A percentile compares a stretch with the other conserved stretches of the same genome.
Conservation (phyloP, 2,797 vertebrate species). For the Melanogrammus aeglefinus region DNA sequence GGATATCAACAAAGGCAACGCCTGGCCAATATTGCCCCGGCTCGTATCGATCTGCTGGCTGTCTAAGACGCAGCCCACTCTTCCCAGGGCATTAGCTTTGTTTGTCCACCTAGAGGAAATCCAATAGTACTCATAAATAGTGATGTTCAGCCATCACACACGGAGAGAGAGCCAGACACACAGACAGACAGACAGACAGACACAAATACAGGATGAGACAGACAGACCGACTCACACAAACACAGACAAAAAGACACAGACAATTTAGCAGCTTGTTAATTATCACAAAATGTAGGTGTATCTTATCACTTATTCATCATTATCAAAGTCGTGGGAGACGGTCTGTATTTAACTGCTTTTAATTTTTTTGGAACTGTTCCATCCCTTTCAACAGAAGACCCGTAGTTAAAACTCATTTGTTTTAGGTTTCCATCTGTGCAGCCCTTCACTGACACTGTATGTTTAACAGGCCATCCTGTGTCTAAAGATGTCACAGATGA, state of each 20-base stretch:
- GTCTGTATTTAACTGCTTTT: background rate
- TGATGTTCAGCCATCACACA: constrained; percentile 42
- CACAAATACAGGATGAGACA: background rate
- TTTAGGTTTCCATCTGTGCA: background rate
- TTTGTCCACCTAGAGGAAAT: constrained; percentile 63
- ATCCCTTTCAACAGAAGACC: constrained; percentile 6
- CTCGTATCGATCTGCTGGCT: constrained; percentile 63
- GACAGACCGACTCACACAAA: background rate
- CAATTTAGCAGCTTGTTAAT: background rate
- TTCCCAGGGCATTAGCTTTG: constrained; percentile 51
- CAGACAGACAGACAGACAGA: background rate
- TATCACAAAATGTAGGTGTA: background rate
- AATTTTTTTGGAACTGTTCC: background rate
- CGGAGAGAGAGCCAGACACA: background rate
- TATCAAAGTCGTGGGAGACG: background rate
- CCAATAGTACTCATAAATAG: constrained; percentile 71
- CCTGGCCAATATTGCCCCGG: constrained; percentile 49
- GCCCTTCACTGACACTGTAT: background rate
- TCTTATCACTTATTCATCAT: background rate
- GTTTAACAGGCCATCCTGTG: background rate
- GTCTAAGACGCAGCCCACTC: constrained; percentile 59
- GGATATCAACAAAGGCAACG: constrained; percentile 45
- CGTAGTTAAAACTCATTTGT: background rate
- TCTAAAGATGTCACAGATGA: background rate
- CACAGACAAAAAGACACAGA: too few relatives aligned